Evolutionary conservation across 2,113 vertebrate species (phyloP), one percentile per base, ranked within the genome.

Genomic region (Zonotrichia leucophrys): DNA sequence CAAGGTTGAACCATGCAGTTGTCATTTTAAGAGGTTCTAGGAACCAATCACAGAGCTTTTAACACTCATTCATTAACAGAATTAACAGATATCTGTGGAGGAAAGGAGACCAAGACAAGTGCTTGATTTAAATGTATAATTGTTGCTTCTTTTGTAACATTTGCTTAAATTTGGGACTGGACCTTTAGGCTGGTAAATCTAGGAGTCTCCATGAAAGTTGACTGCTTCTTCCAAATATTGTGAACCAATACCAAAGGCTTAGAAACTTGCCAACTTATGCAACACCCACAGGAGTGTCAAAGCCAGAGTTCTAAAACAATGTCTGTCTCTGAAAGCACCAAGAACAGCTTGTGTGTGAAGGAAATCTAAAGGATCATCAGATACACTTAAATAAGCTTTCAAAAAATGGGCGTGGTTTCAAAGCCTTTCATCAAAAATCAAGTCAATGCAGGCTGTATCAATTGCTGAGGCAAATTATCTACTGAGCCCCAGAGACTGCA

Each of bases 401-500:
- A 46, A 30, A 33, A 91, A 78, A 84, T 12, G 56, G 5, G 56
- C 35, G 20, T n/a, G 4, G 10, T 84, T 94, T 49, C 47, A 75
- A 87, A 93, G n/a, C 7, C 60, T 39, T 74, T 87, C 12, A 75
- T 81, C 20, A 81, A 75, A 90, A 90, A 77, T 47, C 35, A 87
- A 90, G 55, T 66, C n/a, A 90, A 78, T 33, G 35, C 19, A 82
- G 17, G 13, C 47, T 52, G 5, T 64, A 56, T 67, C 81, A 90
- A 92, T 55, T 1, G 0, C 35, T 78, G 30, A 86, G 21, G 42
- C 33, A 90, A 90, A 83, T 92, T 63, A 63, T 83, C 62, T 80
- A 3, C 46, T 72, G 9, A 72, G 37, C 56, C 58, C 33, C 49
- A 64, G 77, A 88, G 70, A 73, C 37, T 41, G 22, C 21, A 59